Evolutionary conservation across 2,888 invertebrate species (phyloP), one percentile per base, ranked within the genome.

Genomic region (Heliconius aoede): DNA sequence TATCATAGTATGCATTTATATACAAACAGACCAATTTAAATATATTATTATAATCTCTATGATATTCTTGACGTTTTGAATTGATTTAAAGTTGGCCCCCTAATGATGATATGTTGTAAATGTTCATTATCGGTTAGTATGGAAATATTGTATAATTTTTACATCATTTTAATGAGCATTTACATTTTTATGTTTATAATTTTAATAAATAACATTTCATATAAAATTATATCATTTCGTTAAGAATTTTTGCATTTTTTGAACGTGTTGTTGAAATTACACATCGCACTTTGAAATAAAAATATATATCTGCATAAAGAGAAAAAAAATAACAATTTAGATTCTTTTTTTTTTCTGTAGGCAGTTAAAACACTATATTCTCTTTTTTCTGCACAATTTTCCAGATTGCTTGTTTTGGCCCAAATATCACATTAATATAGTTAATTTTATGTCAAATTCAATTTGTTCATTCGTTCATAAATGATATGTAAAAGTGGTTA

Each of bases 41-140:
- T 92, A 91, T 91, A 91, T 91, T 89, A 92, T 92, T 91, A 85
- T 91, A 89, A 91, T 91, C 88, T 89, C 81, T 79, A 83, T 82
- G 84, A 86, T 85, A 74, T 36, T 65, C 32, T 65, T 80, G 64
- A 13, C 58, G 30, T 24, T 62, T 28, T 32, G 74, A 76, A 80
- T 80, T 78, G 78, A 80, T 81, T 78, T 81, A 79, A 77, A 79
- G 36, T 72, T 67, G 36, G 28, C 32, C 32, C 32, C 24, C 64
- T 58, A 72, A 36, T 71, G 60, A 71, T 72, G 60, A 55, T 46
- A 32, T 51, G 40, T 36, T 74, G 62, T 64, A 64, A 11, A 78
- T 76, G 36, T n/a, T 64, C 73, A 65, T 78, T 73, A 68, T 74
- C 71, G 40, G 58, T 46, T 67, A 32, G 21, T 64, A 3, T 74